Conservation (phyloP, 1,140 invertebrate genomes). For the Ips typographus region DNA sequence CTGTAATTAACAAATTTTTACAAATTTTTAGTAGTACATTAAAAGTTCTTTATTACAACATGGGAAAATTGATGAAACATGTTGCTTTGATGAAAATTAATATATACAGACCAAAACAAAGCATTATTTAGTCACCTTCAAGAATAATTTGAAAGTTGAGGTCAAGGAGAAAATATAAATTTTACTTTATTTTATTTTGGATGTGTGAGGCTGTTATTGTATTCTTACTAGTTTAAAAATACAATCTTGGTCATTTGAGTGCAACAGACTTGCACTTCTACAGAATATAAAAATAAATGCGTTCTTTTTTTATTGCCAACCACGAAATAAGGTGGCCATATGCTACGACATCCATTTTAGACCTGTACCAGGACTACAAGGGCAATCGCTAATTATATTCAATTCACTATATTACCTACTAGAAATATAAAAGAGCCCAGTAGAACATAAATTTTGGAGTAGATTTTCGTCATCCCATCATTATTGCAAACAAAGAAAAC, state of each 20-base stretch:
- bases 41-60: too few relatives aligned
- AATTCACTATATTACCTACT: too few relatives aligned
- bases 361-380: background rate
- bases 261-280: constrained; percentile 9
- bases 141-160: too few relatives aligned
- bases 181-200: constrained; percentile 15
- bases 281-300: constrained; percentile 14
- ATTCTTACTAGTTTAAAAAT: constrained; percentile 11
- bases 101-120: too few relatives aligned
- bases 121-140: too few relatives aligned
- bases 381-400: background rate
- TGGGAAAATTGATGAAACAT: too few relatives aligned
- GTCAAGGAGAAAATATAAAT: constrained; percentile 6
- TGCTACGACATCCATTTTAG: constrained; percentile 11
- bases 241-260: constrained; percentile 14
- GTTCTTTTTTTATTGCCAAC: constrained; percentile 15
- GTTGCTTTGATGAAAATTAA: too few relatives aligned
- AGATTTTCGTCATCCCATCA: too few relatives aligned
- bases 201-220: constrained; percentile 23
- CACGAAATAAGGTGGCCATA: constrained; percentile 15
- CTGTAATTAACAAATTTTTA: too few relatives aligned
- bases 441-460: background rate
- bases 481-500: too few relatives aligned
- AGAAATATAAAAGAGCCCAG: too few relatives aligned
- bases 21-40: too few relatives aligned